Evolutionary conservation across 2,113 vertebrate species (phyloP).

Genomic region (Myxocyprinus asiaticus): DNA sequence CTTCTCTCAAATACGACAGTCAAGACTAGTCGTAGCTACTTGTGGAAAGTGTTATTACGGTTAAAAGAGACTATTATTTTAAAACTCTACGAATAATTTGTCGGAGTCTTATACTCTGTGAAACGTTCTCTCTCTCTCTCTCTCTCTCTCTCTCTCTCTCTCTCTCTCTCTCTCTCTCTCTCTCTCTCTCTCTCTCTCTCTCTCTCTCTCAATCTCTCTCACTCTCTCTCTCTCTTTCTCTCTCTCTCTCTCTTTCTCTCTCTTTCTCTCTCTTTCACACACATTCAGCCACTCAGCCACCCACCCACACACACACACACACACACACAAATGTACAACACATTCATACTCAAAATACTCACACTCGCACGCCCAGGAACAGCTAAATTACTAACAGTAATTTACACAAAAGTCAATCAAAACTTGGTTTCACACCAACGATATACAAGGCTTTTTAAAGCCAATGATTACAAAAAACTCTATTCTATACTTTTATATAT

Average conservation of each 20-base stretch:
- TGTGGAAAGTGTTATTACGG: background rate
- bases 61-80: background rate
- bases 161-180: background rate
- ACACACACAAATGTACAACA: background rate
- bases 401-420: background rate
- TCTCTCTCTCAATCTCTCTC: too few relatives aligned
- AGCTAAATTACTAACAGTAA: background rate
- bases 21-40: background rate
- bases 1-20: slow-evolving; percentile 1
- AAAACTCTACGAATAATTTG: background rate
- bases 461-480: background rate
- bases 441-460: background rate
- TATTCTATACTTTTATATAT: background rate
- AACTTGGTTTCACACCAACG: too few relatives aligned
- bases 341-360: background rate
- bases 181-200: too few relatives aligned
- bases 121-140: background rate
- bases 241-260: background rate
- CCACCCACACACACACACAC: background rate
- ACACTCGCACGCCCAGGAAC: background rate
- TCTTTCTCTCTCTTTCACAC: too few relatives aligned
- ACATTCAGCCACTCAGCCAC: too few relatives aligned
- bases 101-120: background rate
- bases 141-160: too few relatives aligned
- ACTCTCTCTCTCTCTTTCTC: too few relatives aligned